Percentiles rank a stretch among this genome's conserved stretches.
phyloP scores from a whole-genome alignment of 2,797 vertebrate species.

The Limnodromus scolopaceus region DNA sequence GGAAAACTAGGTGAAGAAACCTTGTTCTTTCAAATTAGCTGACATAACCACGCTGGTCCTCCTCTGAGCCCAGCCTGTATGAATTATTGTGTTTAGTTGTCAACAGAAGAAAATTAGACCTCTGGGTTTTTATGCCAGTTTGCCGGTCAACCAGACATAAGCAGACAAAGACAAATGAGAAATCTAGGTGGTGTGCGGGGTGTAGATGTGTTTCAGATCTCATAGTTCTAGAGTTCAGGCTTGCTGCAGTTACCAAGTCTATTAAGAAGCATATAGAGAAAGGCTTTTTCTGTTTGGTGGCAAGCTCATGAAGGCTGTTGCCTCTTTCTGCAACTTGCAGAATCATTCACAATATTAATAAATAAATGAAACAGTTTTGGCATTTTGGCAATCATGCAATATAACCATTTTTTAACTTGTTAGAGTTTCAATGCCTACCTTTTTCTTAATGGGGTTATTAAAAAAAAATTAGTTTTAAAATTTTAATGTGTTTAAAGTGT shows the following conservation, averaged over 20 bases:
- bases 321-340: not conserved
- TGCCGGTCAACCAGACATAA: not conserved
- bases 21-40: not conserved
- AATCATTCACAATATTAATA: not conserved
- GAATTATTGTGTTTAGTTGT: not conserved
- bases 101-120: not conserved
- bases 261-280: not conserved
- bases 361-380: constrained; percentile 4
- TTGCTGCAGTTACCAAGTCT: not conserved
- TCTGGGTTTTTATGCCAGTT: not conserved
- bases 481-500: constrained; percentile 34
- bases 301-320: constrained; percentile 16
- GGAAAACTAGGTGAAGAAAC: not conserved
- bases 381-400: constrained; percentile 16
- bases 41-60: not conserved
- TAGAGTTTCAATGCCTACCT: constrained; percentile 14
- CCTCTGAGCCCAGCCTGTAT: not conserved
- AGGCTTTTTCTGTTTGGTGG: constrained; percentile 3
- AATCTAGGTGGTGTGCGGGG: not conserved
- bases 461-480: constrained; percentile 20
- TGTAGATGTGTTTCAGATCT: not conserved
- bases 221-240: not conserved
- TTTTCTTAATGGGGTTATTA: constrained; percentile 32
- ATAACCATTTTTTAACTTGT: constrained; percentile 18
- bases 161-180: constrained; percentile 38